Evolutionary conservation across 2,113 vertebrate species (phyloP).

Genomic region (Benitochromis conjunctus): DNA sequence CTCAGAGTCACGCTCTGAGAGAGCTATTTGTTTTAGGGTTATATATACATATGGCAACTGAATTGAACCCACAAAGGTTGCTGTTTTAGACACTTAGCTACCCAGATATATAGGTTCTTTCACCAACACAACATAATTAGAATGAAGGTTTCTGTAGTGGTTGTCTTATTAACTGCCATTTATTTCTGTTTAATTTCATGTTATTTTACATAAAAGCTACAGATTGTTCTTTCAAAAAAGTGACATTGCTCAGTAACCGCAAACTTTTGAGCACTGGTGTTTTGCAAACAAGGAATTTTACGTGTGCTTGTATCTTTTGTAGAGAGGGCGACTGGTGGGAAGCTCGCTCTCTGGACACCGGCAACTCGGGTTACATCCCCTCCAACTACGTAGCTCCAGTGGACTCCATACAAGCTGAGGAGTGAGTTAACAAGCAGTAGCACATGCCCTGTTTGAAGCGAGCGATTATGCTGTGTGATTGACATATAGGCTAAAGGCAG

Average conservation of each 20-base stretch:
- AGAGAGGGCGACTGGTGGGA: constrained; percentile 99
- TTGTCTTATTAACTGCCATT: neutral
- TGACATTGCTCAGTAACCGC: neutral
- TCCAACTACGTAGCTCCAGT: constrained; percentile 96
- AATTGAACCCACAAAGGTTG: neutral
- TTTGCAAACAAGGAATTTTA: neutral
- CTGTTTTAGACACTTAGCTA: neutral
- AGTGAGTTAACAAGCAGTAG: constrained; percentile 76
- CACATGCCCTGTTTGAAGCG: neutral
- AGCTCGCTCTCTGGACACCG: constrained; percentile 87
- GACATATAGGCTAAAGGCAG: constrained; percentile 3
- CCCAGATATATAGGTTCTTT: neutral
- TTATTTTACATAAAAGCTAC: neutral
- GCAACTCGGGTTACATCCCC: constrained; percentile 87
- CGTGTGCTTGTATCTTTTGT: neutral
- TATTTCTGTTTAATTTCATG: neutral
- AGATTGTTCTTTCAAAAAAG: neutral
- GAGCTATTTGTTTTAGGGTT: neutral
- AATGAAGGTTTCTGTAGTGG: neutral
- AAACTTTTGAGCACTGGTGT: neutral
- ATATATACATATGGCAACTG: neutral
- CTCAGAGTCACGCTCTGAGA: neutral
- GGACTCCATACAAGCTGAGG: constrained; percentile 95
- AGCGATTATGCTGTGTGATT: neutral
- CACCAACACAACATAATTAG: neutral